Evolutionary conservation across 2,888 invertebrate species (phyloP).

Genomic region (Chironomus riparius): DNA sequence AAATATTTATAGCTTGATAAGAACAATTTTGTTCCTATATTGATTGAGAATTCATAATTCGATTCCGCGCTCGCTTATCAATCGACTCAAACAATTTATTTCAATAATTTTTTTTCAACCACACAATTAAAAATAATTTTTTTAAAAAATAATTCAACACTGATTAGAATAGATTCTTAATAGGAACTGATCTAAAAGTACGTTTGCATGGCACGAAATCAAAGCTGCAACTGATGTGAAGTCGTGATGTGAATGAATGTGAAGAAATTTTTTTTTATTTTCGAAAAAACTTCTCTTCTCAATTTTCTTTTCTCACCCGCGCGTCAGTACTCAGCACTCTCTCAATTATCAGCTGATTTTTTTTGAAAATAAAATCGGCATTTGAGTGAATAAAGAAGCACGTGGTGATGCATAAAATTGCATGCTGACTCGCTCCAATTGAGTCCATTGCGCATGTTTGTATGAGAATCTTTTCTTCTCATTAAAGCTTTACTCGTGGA

Average conservation of each 20-base stretch:
- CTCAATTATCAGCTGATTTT: neutral
- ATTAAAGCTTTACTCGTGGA: too few relatives aligned
- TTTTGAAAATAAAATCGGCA: too few relatives aligned
- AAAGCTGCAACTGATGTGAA: slow-evolving; percentile 16
- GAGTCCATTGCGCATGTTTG: too few relatives aligned
- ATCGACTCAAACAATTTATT: neutral
- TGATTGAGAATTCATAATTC: too few relatives aligned
- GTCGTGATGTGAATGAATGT: neutral
- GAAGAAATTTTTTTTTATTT: neutral
- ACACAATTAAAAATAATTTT: neutral
- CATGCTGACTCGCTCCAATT: too few relatives aligned
- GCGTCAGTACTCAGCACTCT: neutral
- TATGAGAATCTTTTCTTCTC: too few relatives aligned
- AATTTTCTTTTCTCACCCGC: neutral
- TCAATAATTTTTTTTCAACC: too few relatives aligned
- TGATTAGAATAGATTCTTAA: neutral
- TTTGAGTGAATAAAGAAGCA: too few relatives aligned
- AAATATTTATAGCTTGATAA: too few relatives aligned
- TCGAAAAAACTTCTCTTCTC: neutral
- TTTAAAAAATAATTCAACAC: neutral
- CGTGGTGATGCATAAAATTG: too few relatives aligned
- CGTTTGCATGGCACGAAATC: neutral
- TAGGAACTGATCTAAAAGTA: neutral
- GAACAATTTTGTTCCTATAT: too few relatives aligned
- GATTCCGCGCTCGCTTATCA: neutral